phyloP scores from a whole-genome alignment of 1,140 invertebrate species.

The Sycophaga agraensis region DNA sequence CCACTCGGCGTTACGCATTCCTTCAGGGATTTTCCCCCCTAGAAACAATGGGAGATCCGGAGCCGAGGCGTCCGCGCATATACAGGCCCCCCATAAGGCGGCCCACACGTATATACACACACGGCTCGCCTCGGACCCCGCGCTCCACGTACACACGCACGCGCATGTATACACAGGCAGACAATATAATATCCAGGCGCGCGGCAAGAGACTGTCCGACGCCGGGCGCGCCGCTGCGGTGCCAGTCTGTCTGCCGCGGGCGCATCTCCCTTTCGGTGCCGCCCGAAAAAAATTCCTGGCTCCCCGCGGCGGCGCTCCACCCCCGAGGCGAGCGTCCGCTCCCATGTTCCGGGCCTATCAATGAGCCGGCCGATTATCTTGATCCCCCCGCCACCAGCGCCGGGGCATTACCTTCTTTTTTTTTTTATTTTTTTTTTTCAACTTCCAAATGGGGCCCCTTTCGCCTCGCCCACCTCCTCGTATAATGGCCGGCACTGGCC shows the following conservation, averaged over 20 bases:
- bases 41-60: too few relatives aligned
- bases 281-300: slow-evolving; percentile 39
- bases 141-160: too few relatives aligned
- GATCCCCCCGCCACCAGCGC: slow-evolving; percentile 20
- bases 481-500: too few relatives aligned
- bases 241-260: slow-evolving; percentile 39
- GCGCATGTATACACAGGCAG: too few relatives aligned
- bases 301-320: slow-evolving; percentile 36
- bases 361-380: slow-evolving; percentile 34
- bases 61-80: too few relatives aligned
- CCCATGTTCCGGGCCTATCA: slow-evolving; percentile 32
- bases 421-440: neutral
- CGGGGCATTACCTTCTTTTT: slow-evolving; percentile 16
- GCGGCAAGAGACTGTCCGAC: neutral
- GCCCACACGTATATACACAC: too few relatives aligned
- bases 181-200: too few relatives aligned
- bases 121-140: too few relatives aligned
- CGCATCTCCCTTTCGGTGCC: neutral
- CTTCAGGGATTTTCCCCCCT: too few relatives aligned
- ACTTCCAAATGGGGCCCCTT: neutral
- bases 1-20: too few relatives aligned
- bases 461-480: neutral
- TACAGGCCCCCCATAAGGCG: too few relatives aligned
- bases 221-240: slow-evolving; percentile 32
- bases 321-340: slow-evolving; percentile 28